These are phyloP conservation scores for Rhombomys opimus DNA, from an alignment of 2,113 vertebrate species.

Conservation along the genomic window DNA sequence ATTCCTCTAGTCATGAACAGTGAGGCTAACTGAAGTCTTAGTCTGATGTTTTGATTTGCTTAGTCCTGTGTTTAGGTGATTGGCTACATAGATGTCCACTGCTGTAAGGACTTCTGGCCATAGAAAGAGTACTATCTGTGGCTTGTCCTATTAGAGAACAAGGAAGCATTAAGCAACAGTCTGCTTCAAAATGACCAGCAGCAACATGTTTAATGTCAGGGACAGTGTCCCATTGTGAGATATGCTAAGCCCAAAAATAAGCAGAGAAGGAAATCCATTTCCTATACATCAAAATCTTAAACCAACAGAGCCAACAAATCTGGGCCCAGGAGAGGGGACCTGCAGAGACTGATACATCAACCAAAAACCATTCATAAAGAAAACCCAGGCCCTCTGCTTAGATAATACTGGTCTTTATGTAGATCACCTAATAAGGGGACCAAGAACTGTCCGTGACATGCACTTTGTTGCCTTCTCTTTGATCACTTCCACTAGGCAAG, in stretches of 20 bases:
- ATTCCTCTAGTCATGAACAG: background rate
- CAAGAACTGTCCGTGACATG: too few relatives aligned
- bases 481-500: too few relatives aligned
- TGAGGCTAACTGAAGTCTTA: background rate
- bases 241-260: conserved; percentile 19
- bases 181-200: background rate
- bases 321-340: too few relatives aligned
- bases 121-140: background rate
- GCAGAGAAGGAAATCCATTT: background rate
- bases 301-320: too few relatives aligned
- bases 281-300: background rate
- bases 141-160: background rate
- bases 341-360: too few relatives aligned
- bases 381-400: too few relatives aligned
- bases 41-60: background rate
- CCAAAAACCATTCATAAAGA: too few relatives aligned
- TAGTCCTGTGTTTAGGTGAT: background rate
- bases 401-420: too few relatives aligned
- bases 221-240: background rate
- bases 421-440: too few relatives aligned
- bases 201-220: background rate
- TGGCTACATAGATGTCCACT: background rate
- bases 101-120: too few relatives aligned
- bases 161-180: background rate
- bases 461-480: too few relatives aligned